Evolutionary conservation across 2,888 invertebrate species (phyloP).

Genomic region (Dysmachus trigonus): DNA sequence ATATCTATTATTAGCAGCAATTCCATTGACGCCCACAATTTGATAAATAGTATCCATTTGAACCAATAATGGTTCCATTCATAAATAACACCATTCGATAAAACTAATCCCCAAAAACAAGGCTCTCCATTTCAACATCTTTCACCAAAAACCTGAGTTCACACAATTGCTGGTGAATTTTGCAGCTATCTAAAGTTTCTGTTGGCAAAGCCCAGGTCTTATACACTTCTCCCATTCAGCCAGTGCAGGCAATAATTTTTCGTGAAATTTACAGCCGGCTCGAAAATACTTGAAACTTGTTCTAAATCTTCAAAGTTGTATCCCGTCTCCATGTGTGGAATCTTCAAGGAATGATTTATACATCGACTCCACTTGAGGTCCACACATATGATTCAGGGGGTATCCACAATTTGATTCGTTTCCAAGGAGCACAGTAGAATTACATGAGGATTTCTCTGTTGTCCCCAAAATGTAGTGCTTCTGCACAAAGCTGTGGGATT

Average conservation of each 20-base stretch:
- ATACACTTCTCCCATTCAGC: background rate
- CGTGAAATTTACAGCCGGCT: background rate
- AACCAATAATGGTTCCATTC: background rate
- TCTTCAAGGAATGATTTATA: slow-evolving; percentile 8
- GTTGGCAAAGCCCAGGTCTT: background rate
- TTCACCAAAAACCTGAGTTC: background rate
- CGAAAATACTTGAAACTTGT: slow-evolving; percentile 21
- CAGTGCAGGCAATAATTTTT: slow-evolving; percentile 1
- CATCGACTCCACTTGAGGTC: background rate
- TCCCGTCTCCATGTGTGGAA: background rate
- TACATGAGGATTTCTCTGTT: background rate
- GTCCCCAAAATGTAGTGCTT: background rate
- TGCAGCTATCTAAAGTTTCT: background rate
- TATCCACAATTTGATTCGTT: background rate
- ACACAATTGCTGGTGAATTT: background rate
- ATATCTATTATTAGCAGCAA: background rate
- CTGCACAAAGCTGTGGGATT: background rate
- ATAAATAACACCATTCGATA: background rate
- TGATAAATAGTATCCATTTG: background rate
- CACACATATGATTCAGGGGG: background rate
- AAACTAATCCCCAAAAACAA: background rate
- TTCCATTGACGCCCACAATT: background rate
- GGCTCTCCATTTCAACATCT: background rate
- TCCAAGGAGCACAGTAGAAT: background rate
- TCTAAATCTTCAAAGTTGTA: slow-evolving; percentile 28